Base-by-base conservation (phyloP, 1,140 invertebrate species). In the Phthorimaea operculella region DNA sequence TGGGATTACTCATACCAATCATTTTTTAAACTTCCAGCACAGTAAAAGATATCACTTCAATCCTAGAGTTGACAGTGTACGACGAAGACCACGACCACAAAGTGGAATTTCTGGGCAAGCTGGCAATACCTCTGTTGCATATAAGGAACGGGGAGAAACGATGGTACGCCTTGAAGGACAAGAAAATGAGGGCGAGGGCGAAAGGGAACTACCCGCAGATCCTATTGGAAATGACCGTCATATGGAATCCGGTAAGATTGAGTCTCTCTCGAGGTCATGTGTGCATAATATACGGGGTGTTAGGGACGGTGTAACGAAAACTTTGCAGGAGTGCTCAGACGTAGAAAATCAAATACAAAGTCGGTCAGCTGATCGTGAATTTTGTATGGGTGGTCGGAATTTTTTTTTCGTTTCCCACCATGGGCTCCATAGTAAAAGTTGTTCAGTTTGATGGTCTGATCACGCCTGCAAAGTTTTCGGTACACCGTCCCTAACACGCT, bases 61-160 rank as follows among this genome's bases (percentile, higher is more conserved):
- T 96, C 16, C 83, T 99, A 50, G 97, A 99, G 79, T 87, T 99
- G n/a, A 99, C 97, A 0, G 96, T 99, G 0, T 99, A 94, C 78
- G 98, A 99, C 76, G 98, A 99, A 86, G 98, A 99, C 86, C 89
- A 95, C 57, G 97, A 99, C 80, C 97, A 99, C 76, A 98, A 98
- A 83, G 94, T 97, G 0, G 98, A 99, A 83, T 99, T 99, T 83
- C 86, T 99, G 0, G 98, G 98, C 5, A 97, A 96, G 86, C 86
- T 99, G 10, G 91, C 92, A 4, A 92, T 99, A 65, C 98, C 98
- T 0, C 83, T 99, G 9, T 80, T 95, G 15, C 88, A 92, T 74
- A 95, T 99, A 65, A 87, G 91, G 60, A 98, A 96, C 74, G 94
- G 95, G 4, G 96, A 98, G 68, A 96, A 96, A 75, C 88, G 94